These are phyloP conservation scores for Bufo bufo DNA, from an alignment of 2,113 vertebrate genomes.

Conservation along the genomic window DNA sequence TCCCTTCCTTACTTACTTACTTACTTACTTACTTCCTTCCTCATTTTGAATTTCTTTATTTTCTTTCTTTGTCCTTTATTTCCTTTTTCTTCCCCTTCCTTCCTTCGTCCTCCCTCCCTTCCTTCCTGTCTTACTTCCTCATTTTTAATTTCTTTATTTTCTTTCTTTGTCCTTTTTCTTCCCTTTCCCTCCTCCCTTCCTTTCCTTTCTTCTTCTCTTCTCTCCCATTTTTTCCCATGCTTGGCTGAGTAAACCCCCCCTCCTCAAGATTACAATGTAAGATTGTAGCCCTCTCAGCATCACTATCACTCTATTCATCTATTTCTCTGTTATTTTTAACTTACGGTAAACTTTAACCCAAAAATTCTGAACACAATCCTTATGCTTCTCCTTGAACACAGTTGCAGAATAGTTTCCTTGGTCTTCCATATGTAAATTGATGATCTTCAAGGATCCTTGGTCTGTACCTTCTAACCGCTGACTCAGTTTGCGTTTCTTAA, in stretches of 20 bases:
- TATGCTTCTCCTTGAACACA: neutral
- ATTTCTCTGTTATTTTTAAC: neutral
- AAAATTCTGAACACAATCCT: neutral
- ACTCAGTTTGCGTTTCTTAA: neutral
- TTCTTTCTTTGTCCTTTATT: neutral
- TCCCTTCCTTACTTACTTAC: neutral
- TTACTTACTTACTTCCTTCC: neutral
- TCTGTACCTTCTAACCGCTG: neutral
- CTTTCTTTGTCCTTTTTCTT: too few species aligned
- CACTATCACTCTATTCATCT: too few species aligned
- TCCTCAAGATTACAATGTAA: too few species aligned
- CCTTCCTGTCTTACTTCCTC: neutral
- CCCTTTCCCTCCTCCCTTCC: neutral
- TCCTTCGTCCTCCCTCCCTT: neutral
- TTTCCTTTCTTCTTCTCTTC: neutral
- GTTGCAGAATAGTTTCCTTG: slow-evolving; percentile 15
- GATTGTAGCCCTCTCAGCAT: too few species aligned
- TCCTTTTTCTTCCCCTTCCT: neutral
- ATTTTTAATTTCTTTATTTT: too few species aligned
- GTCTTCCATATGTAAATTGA: neutral
- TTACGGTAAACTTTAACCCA: slow-evolving; percentile 13
- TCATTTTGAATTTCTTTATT: neutral
- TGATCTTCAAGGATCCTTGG: neutral
- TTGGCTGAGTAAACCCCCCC: too few species aligned
- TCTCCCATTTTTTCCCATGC: too few species aligned